Percentiles rank a stretch among this genome's conserved stretches.
Conservation (phyloP, 2,888 invertebrate species). For the Exephanes ischioxanthus region DNA sequence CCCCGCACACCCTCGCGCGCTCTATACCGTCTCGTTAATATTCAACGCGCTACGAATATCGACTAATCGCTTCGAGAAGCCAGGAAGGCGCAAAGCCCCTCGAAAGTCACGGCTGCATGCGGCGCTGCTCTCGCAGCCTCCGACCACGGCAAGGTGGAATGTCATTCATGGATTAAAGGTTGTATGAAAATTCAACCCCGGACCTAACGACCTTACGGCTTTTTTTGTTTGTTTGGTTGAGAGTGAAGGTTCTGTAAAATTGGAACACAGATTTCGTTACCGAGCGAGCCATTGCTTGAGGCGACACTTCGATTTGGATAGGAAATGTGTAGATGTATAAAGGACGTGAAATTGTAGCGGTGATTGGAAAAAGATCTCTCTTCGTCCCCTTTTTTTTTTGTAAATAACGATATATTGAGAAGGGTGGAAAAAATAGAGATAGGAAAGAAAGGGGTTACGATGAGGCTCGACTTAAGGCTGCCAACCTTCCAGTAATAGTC, state of each 20-base stretch:
- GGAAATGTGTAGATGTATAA: no score
- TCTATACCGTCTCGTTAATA: constrained; percentile 65
- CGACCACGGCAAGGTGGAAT: not conserved
- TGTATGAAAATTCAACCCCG: not conserved
- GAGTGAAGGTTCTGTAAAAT: not conserved
- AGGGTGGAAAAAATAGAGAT: not conserved
- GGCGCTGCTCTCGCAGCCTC: not conserved
- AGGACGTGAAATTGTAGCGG: not conserved
- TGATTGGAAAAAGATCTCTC: not conserved
- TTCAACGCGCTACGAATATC: constrained; percentile 68
- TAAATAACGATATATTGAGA: not conserved
- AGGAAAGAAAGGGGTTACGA: no score
- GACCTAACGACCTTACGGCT: not conserved
- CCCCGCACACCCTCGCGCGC: not conserved
- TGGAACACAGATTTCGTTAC: no score
- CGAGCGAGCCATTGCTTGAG: no score
- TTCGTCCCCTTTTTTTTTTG: not conserved
- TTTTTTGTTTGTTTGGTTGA: not conserved
- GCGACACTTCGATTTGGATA: no score
- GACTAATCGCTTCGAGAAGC: constrained; percentile 67
- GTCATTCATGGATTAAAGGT: constrained; percentile 4
- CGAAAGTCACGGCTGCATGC: not conserved
- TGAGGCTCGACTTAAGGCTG: no score
- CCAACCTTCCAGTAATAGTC: no score
- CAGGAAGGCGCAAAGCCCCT: constrained; percentile 8